These are phyloP conservation scores for Bacillus rossius DNA, from an alignment of 1,140 invertebrate genomes.

Conservation along the genomic window DNA sequence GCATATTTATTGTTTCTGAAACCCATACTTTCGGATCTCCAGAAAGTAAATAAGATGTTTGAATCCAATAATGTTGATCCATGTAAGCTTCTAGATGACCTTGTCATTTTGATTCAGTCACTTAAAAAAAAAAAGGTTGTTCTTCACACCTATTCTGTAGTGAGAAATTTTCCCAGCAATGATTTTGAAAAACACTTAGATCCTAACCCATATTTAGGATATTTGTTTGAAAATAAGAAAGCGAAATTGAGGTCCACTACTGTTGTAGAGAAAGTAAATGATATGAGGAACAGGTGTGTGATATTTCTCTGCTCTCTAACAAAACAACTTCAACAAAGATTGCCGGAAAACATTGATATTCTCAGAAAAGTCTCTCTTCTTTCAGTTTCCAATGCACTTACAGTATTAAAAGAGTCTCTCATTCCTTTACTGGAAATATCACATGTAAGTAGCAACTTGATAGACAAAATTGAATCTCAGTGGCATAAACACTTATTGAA, in stretches of 20 bases:
- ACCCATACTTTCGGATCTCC: constrained; percentile 23
- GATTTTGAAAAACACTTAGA: too few species aligned
- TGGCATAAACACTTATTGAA: constrained; percentile 15
- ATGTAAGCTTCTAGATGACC: constrained; percentile 24
- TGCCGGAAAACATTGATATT: constrained; percentile 5
- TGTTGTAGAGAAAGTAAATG: too few species aligned
- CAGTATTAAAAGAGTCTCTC: constrained; percentile 4
- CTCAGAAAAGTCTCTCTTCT: not conserved
- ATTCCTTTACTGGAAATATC: constrained; percentile 4
- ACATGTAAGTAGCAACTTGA: not conserved
- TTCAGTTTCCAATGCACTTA: not conserved
- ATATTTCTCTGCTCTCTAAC: not conserved
- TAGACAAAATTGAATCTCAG: constrained; percentile 21
- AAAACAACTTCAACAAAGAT: constrained; percentile 1
- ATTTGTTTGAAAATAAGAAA: too few species aligned
- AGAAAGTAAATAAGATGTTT: constrained; percentile 18
- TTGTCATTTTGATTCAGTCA: constrained; percentile 12
- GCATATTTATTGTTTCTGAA: constrained; percentile 25
- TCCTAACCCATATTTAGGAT: too few species aligned
- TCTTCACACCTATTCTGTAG: too few species aligned
- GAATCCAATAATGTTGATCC: constrained; percentile 20
- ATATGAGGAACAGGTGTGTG: not conserved
- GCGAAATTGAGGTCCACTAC: too few species aligned
- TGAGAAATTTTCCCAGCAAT: too few species aligned
- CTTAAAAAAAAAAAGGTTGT: too few species aligned